phyloP scores from a whole-genome alignment of 2,888 invertebrate genomes.

The Gymnocheta viridis region DNA sequence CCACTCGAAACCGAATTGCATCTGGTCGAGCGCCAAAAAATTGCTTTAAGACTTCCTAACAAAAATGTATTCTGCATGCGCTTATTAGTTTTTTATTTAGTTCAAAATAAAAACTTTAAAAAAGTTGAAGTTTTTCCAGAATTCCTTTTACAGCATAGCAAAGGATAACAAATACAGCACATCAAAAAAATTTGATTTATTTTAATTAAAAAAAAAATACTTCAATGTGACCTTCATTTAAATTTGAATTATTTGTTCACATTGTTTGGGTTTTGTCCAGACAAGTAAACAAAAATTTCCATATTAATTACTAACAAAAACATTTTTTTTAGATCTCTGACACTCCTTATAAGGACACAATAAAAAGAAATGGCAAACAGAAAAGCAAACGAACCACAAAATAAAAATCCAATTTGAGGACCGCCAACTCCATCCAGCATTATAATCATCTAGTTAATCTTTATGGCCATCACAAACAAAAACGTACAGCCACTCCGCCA shows the following conservation, averaged over 20 bases:
- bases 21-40: too few species aligned
- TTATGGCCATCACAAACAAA: slow-evolving; percentile 12
- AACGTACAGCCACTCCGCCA: slow-evolving; percentile 6
- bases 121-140: neutral
- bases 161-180: neutral
- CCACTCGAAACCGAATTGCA: too few species aligned
- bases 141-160: neutral
- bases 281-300: slow-evolving; percentile 47
- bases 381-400: neutral
- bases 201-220: neutral
- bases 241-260: slow-evolving; percentile 7
- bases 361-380: neutral
- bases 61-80: too few species aligned
- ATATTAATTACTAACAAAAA: slow-evolving; percentile 56
- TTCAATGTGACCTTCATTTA: slow-evolving; percentile 31
- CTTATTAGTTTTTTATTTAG: too few species aligned
- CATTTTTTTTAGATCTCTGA: neutral
- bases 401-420: neutral
- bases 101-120: neutral
- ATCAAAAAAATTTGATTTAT: neutral
- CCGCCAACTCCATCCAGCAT: neutral
- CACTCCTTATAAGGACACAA: neutral
- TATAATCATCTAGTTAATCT: slow-evolving; percentile 6
- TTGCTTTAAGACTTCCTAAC: too few species aligned
- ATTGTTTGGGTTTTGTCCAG: neutral